Evolutionary conservation across 2,113 vertebrate genomes (phyloP), one percentile per base, ranked within the genome.

Genomic region (Pleuronectes platessa): DNA sequence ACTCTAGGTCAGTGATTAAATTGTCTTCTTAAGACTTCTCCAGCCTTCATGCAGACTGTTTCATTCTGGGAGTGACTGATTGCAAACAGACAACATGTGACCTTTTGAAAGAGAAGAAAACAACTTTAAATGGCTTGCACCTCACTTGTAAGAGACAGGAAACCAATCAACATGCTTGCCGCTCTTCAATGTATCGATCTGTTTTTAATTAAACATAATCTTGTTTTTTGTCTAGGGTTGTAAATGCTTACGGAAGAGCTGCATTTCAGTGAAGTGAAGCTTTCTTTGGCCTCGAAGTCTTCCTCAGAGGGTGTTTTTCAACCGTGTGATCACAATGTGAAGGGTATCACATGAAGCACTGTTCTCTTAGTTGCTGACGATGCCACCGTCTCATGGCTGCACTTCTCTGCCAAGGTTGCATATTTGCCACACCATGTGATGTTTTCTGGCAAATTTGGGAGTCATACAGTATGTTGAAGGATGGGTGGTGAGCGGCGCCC

Each of bases 401-500:
- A 23, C 37, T 54, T 61, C 45, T 74, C 63, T 61, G 64, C 66
- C 12, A 76, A 40, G 53, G 47, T 26, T 37, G 20, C 65, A 82
- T 56, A 79, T 78, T 31, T 80, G 74, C 73, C 54, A 35, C 12
- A 35, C 31, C 24, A 42, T 60, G 64, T 84, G 61, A 89, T 56
- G 63, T 27, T 13, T 13, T 66, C 66, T 31, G 54, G 83, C 70
- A 76, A 80, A 90, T 79, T 18, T 74, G 60, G 58, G 77, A 89
- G 68, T 81, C 85, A 74, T 71, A 74, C 79, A 67, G 76, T 69
- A 71, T 68, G 61, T 56, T 80, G 80, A 88, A 83, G 76, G 81
- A 84, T 85, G 68, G 23, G 40, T 42, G 23, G 54, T 56, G 71
- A 74, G 67, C 49, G 74, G 68, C 63, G 49, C 70, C 75, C 12